Percentiles rank a stretch among this genome's conserved stretches.
Conservation (phyloP, 2,113 vertebrate genomes). For the Acrocephalus kingi region DNA sequence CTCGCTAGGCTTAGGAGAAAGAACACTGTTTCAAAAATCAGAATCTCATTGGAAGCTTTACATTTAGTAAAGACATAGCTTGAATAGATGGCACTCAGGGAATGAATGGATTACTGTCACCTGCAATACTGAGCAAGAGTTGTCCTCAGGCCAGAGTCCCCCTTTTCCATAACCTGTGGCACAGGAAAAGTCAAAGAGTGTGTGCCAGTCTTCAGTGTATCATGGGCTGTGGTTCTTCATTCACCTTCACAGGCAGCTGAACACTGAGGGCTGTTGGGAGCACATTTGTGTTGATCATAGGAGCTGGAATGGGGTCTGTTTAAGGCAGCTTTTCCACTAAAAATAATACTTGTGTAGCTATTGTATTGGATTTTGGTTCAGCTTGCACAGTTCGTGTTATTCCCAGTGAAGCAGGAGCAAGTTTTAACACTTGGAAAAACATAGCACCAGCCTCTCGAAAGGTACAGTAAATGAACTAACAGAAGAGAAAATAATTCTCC, state of each 20-base stretch:
- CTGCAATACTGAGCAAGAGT: not conserved
- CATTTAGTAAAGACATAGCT: not conserved
- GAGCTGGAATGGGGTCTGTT: not conserved
- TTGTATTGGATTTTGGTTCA: not conserved
- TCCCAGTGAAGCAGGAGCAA: not conserved
- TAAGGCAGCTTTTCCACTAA: not conserved
- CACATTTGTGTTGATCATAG: not conserved
- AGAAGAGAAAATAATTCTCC: not conserved
- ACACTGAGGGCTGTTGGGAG: not conserved
- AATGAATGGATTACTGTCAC: not conserved
- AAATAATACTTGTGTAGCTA: not conserved
- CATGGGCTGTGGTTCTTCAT: fast-evolving
- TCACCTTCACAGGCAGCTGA: not conserved
- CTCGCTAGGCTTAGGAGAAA: not conserved
- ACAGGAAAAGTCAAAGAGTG: not conserved
- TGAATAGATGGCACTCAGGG: not conserved
- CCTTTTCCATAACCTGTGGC: not conserved
- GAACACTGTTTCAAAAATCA: not conserved
- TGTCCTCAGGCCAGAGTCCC: not conserved
- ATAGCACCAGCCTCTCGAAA: not conserved
- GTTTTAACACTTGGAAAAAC: not conserved
- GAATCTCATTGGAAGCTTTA: not conserved
- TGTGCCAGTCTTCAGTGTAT: fast-evolving
- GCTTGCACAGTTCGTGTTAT: not conserved
- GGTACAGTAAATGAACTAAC: not conserved